These are phyloP conservation scores for Pachyrhynchus sulphureomaculatus DNA, from an alignment of 1,140 invertebrate genomes.

Conservation along the genomic window DNA sequence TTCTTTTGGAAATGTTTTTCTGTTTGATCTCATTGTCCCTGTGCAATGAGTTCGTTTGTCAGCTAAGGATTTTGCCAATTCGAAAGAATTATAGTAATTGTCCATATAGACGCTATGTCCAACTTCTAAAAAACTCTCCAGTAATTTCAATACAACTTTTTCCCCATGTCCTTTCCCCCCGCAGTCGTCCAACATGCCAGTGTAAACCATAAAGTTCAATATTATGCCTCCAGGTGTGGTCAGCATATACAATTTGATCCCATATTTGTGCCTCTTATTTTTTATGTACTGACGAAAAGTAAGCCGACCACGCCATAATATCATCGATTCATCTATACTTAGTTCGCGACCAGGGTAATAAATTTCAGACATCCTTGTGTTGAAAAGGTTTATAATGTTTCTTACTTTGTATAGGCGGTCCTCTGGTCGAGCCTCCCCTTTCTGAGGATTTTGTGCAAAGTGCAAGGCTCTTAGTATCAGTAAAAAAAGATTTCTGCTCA, in stretches of 20 bases:
- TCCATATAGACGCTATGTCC: slow-evolving; percentile 49
- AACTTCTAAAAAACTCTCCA: slow-evolving; percentile 37
- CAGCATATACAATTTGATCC: background rate
- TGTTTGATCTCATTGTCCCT: slow-evolving; percentile 46
- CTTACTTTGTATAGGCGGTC: slow-evolving; percentile 20
- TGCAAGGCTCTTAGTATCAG: slow-evolving; percentile 34
- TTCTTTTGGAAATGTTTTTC: slow-evolving; percentile 27
- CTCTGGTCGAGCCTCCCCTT: background rate
- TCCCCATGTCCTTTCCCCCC: slow-evolving; percentile 16
- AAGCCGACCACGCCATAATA: background rate
- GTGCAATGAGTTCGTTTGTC: slow-evolving; percentile 42
- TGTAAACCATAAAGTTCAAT: background rate
- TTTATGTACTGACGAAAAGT: background rate
- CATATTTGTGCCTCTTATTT: slow-evolving; percentile 1
- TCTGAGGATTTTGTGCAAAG: slow-evolving; percentile 22
- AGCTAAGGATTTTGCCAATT: slow-evolving; percentile 45
- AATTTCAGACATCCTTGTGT: slow-evolving; percentile 23
- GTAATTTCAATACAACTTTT: slow-evolving; percentile 1
- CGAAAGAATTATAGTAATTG: slow-evolving; percentile 51
- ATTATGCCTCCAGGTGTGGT: background rate
- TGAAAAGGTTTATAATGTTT: slow-evolving; percentile 25
- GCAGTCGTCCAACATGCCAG: background rate
- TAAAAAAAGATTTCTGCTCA: slow-evolving; percentile 37
- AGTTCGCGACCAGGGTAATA: slow-evolving; percentile 44
- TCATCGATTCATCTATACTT: slow-evolving; percentile 38